Percentiles rank a stretch among this genome's conserved stretches.
phyloP scores from a whole-genome alignment of 2,113 vertebrate genomes.

The Nycticryphes semicollaris region DNA sequence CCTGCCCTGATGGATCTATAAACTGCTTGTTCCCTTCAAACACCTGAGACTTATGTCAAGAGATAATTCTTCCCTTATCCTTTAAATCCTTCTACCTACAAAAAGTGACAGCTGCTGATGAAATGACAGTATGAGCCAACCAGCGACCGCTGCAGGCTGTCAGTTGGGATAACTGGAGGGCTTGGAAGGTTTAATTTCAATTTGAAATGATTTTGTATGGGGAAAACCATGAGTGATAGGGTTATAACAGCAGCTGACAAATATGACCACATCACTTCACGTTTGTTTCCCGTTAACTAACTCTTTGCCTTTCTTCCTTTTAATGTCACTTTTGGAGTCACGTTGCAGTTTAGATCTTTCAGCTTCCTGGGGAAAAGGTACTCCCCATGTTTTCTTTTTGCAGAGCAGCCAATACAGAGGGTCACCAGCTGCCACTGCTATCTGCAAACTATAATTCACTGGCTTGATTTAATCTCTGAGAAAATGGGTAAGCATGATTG shows the following conservation, averaged over 20 bases:
- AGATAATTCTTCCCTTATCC: not conserved
- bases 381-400: not conserved
- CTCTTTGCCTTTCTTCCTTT: not conserved
- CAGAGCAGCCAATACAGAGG: not conserved
- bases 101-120: not conserved
- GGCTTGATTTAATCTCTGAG: not conserved
- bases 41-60: not conserved
- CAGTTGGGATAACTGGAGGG: not conserved
- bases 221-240: not conserved
- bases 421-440: not conserved
- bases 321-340: not conserved
- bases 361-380: not conserved
- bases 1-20: not conserved
- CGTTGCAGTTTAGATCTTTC: not conserved
- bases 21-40: not conserved
- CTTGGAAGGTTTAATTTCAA: not conserved
- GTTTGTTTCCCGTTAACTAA: not conserved
- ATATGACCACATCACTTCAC: not conserved
- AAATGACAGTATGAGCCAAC: not conserved
- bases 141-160: not conserved
- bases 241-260: conserved; percentile 35
- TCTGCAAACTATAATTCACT: not conserved
- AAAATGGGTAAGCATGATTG: not conserved
- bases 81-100: not conserved
- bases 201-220: not conserved